Conservation (phyloP, 2,113 vertebrate genomes). For the Canis aureus region DNA sequence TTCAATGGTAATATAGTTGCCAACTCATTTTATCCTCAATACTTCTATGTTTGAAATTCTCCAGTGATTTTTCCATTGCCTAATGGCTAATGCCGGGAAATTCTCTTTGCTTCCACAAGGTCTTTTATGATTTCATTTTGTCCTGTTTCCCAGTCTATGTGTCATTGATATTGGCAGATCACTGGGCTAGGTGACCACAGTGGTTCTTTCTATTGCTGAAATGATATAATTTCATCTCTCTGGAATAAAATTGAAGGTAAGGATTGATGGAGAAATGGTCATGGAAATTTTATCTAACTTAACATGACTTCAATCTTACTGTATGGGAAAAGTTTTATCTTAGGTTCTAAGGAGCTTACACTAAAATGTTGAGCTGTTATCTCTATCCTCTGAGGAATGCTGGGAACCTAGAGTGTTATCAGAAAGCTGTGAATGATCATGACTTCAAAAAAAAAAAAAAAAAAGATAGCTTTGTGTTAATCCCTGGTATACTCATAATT, state of each 20-base stretch:
- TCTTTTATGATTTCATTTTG: not conserved
- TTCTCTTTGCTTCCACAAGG: not conserved
- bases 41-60: not conserved
- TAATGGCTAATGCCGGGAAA: not conserved
- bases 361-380: not conserved
- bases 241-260: not conserved
- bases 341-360: not conserved
- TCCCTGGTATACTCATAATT: not conserved
- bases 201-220: not conserved
- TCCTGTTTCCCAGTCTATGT: not conserved
- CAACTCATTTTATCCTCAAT: conserved; percentile 23
- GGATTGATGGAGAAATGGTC: not conserved
- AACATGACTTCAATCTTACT: not conserved
- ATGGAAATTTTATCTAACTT: conserved; percentile 15
- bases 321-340: not conserved
- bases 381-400: not conserved
- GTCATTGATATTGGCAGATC: not conserved
- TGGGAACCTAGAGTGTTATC: not conserved
- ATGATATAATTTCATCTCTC: not conserved
- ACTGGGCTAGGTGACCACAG: not conserved
- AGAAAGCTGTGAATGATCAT: not conserved
- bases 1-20: not conserved
- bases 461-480: not conserved
- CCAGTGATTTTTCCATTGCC: not conserved
- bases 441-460: not conserved